Conservation (phyloP, 2,113 vertebrate genomes). For the Microtus pennsylvanicus region DNA sequence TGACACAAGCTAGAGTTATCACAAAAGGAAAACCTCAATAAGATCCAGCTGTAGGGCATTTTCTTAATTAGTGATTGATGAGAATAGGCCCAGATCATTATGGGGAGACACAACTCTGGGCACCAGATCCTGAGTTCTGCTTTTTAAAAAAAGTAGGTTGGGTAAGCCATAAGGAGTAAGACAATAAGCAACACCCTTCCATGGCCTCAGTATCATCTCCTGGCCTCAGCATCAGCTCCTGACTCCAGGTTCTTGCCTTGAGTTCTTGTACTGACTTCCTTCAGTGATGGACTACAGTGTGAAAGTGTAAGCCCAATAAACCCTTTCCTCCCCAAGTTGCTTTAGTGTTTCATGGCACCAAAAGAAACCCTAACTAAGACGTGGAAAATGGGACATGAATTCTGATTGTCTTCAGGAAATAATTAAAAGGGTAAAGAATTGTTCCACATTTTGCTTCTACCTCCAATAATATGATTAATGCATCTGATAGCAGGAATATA, state of each 20-base stretch:
- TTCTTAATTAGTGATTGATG: neutral
- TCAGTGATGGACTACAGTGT: neutral
- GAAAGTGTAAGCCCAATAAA: neutral
- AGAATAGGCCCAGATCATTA: neutral
- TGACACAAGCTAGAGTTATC: neutral
- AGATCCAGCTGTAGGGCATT: neutral
- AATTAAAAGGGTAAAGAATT: neutral
- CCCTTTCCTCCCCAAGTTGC: neutral
- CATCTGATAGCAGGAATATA: neutral
- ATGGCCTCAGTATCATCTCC: neutral
- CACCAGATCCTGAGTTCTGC: neutral
- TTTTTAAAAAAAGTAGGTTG: neutral
- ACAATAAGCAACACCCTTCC: neutral
- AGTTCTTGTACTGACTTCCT: neutral
- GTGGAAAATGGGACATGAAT: neutral
- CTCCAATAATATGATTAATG: neutral
- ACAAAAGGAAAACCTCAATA: neutral
- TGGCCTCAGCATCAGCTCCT: neutral
- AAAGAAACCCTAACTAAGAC: neutral
- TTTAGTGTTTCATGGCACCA: neutral
- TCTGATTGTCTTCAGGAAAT: neutral
- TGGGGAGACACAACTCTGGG: neutral
- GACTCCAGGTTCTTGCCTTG: neutral
- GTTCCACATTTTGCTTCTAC: neutral
- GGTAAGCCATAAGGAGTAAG: neutral